Conservation (phyloP, 2,888 invertebrate genomes). For the Cenopis cana region DNA sequence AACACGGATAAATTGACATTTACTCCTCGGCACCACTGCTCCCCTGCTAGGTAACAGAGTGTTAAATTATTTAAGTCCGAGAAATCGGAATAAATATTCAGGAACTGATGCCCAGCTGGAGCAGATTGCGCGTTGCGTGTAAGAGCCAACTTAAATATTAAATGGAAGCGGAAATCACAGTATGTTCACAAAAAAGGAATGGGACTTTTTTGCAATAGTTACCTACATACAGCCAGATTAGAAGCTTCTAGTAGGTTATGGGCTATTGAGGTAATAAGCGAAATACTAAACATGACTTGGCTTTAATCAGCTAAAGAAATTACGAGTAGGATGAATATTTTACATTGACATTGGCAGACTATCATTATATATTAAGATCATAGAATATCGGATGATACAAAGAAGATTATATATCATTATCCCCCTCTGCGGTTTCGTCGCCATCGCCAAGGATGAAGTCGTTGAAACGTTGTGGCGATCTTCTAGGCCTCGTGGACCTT, state of each 20-base stretch:
- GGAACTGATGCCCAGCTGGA: constrained; percentile 52
- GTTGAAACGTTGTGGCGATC: too few relatives aligned
- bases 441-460: too few relatives aligned
- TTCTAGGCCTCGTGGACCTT: too few relatives aligned
- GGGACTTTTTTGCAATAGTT: constrained; percentile 53
- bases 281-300: too few relatives aligned
- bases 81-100: constrained; percentile 50
- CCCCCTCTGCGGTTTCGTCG: too few relatives aligned
- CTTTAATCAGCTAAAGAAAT: too few relatives aligned
- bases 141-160: constrained; percentile 72
- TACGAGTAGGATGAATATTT: too few relatives aligned
- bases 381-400: too few relatives aligned
- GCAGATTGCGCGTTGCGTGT: constrained; percentile 60
- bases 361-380: too few relatives aligned
- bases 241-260: not conserved
- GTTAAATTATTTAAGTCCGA: constrained; percentile 41
- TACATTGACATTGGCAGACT: too few relatives aligned
- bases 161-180: constrained; percentile 61
- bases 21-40: constrained; percentile 14
- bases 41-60: constrained; percentile 35
- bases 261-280: too few relatives aligned
- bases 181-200: constrained; percentile 61
- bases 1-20: constrained; percentile 4
- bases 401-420: too few relatives aligned
- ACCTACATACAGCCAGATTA: not conserved